Percentiles rank a stretch among this genome's conserved stretches.
These are phyloP conservation scores for Stylophora pistillata DNA, from an alignment of 64 coral and sea anemone species.

Conservation along the genomic window DNA sequence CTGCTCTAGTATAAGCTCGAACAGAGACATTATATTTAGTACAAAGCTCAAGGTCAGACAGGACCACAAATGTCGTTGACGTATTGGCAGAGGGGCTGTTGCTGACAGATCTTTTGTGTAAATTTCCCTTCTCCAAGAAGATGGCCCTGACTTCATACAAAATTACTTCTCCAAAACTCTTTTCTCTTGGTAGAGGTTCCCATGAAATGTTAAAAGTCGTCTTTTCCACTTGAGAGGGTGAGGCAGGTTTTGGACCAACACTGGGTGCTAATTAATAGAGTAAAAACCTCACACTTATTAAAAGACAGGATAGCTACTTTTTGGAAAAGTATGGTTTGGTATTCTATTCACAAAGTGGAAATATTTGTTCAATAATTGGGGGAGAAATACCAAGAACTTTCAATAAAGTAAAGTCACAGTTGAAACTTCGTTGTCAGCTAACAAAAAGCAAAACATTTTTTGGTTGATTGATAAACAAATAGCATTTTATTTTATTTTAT, in stretches of 20 bases:
- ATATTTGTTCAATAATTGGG: neutral
- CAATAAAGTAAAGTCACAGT: no score
- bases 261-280: no score
- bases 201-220: no score
- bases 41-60: neutral
- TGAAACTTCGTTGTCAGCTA: no score
- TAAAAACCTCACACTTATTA: no score
- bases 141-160: neutral
- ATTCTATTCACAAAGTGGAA: neutral
- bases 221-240: no score
- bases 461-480: no score
- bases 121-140: neutral
- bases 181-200: neutral
- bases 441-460: no score
- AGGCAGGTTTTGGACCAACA: no score
- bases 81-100: neutral
- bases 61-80: neutral
- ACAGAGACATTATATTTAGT: neutral
- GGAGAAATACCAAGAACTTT: neutral
- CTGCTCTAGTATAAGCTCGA: neutral
- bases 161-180: neutral
- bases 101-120: neutral
- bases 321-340: neutral
- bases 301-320: no score
- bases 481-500: no score